phyloP scores from a whole-genome alignment of 1,140 invertebrate genomes.

The Arctopsyche grandis region DNA sequence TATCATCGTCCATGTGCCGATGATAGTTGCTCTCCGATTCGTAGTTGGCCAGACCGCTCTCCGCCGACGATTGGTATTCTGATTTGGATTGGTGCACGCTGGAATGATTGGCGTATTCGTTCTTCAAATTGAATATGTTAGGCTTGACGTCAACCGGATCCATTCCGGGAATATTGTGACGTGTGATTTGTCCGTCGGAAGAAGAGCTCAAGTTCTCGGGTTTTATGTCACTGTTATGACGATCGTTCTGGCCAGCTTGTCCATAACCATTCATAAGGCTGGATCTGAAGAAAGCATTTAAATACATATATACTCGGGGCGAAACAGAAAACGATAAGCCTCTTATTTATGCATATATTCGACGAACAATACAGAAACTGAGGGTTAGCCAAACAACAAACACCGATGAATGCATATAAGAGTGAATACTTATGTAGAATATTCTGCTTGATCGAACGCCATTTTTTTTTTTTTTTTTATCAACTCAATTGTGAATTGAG shows the following conservation, averaged over 20 bases:
- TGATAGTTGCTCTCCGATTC: conserved; percentile 35
- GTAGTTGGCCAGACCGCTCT: conserved; percentile 55
- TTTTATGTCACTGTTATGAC: conserved; percentile 64
- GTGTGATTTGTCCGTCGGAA: conserved; percentile 45
- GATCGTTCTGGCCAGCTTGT: conserved; percentile 57
- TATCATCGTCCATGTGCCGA: conserved; percentile 40
- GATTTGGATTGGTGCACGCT: conserved; percentile 56
- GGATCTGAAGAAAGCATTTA: conserved; percentile 55
- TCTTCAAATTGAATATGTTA: conserved; percentile 64
- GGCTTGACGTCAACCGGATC: conserved; percentile 64
- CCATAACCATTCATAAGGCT: conserved; percentile 64
- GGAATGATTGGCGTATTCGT: conserved; percentile 63
- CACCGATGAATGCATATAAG: conserved; percentile 2
- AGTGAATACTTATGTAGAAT: conserved; percentile 5
- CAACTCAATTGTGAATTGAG: not conserved
- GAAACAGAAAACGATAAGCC: not conserved
- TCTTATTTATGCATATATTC: not conserved
- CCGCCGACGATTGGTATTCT: conserved; percentile 55
- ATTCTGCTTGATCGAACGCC: not conserved
- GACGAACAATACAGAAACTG: not conserved
- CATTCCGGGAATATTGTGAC: conserved; percentile 54
- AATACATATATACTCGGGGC: not conserved
- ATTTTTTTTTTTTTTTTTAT: conserved; percentile 5
- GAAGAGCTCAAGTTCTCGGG: conserved; percentile 62
- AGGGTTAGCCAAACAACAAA: conserved; percentile 29